A percentile compares a stretch with the other conserved stretches of the same genome.
phyloP scores from a whole-genome alignment of 2,888 invertebrate genomes.

The Drosophila mimetica region DNA sequence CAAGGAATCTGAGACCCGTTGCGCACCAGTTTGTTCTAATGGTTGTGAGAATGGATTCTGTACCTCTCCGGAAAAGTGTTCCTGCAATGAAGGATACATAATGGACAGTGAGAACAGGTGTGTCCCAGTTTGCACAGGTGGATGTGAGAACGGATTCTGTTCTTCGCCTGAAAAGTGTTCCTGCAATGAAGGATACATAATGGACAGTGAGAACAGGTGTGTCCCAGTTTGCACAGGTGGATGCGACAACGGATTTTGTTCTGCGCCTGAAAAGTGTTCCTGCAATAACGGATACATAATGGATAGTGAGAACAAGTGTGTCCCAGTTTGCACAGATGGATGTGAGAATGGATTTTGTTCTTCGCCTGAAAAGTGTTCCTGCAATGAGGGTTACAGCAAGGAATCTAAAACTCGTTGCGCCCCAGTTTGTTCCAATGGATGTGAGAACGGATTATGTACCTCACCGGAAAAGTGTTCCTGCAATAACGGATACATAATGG shows the following conservation, averaged over 20 bases:
- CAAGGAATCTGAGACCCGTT: not conserved
- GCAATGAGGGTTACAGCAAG: constrained; percentile 4
- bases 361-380: constrained; percentile 6
- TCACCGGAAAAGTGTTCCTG: constrained; percentile 24
- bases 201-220: not conserved
- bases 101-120: not conserved
- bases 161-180: constrained; percentile 1
- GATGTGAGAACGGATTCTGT: constrained; percentile 8
- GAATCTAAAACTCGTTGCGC: constrained; percentile 3
- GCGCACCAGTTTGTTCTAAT: not conserved
- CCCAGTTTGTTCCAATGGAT: constrained; percentile 11
- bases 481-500: constrained; percentile 16
- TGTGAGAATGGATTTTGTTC: constrained; percentile 15
- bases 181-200: constrained; percentile 1
- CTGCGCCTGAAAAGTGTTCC: constrained; percentile 5
- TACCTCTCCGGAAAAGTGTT: constrained; percentile 5
- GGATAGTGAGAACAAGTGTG: constrained; percentile 1
- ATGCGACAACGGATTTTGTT: constrained; percentile 11
- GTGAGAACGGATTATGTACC: constrained; percentile 26
- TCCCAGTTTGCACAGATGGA: not conserved
- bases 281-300: constrained; percentile 1
- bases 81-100: constrained; percentile 1
- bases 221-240: not conserved
- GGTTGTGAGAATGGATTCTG: constrained; percentile 17
- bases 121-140: not conserved